A percentile compares a stretch with the other conserved stretches of the same genome.
Conservation (phyloP, 2,113 vertebrate species). For the Corythaeola cristata region DNA sequence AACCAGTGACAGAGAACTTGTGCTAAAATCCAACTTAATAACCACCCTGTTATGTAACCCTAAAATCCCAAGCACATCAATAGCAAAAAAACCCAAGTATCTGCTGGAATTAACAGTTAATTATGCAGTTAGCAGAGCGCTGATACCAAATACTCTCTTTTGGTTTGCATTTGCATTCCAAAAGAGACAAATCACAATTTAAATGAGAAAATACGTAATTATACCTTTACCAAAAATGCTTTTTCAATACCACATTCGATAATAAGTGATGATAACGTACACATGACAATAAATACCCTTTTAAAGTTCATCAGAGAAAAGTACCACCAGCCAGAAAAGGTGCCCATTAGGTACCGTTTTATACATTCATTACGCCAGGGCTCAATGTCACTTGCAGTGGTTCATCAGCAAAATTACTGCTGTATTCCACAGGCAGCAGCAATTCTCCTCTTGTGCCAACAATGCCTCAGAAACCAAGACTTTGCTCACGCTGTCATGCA, state of each 20-base stretch:
- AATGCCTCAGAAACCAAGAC: background rate
- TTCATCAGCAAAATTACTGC: slow-evolving; percentile 4
- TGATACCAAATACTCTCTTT: slow-evolving; percentile 45
- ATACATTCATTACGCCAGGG: background rate
- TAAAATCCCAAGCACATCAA: slow-evolving; percentile 26
- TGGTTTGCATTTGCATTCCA: slow-evolving; percentile 51
- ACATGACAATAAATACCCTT: background rate
- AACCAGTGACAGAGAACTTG: background rate
- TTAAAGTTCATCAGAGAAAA: background rate
- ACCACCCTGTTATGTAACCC: slow-evolving; percentile 19
- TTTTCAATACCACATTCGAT: background rate
- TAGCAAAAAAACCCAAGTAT: background rate
- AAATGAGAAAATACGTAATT: slow-evolving; percentile 35
- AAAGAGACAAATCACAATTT: slow-evolving; percentile 26
- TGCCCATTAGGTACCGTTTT: background rate
- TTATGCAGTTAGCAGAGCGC: slow-evolving; percentile 38
- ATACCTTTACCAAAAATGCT: slow-evolving; percentile 26
- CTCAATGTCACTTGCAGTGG: background rate
- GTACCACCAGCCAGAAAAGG: background rate
- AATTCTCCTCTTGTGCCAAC: background rate
- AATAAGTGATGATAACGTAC: background rate
- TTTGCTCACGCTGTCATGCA: background rate
- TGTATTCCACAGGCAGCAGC: background rate
- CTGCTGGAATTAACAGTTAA: slow-evolving; percentile 48
- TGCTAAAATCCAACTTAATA: slow-evolving; percentile 40